Conservation (phyloP, 2,797 vertebrate species). For the Sebastes aleutianus region DNA sequence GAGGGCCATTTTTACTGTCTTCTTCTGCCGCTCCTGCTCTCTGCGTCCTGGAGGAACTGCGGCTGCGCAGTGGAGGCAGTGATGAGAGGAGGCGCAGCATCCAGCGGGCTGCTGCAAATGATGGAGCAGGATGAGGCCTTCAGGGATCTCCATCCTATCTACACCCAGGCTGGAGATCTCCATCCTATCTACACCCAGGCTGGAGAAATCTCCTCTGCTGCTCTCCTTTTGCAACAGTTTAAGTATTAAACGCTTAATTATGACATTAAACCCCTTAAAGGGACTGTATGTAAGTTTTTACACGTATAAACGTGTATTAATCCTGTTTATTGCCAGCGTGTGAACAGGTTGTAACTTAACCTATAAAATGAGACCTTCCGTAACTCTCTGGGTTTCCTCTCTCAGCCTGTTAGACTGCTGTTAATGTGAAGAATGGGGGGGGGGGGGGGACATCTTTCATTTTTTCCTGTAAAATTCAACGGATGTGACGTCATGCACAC, state of each 20-base stretch:
- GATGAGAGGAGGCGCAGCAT: conserved; percentile 68
- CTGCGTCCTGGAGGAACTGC: conserved; percentile 66
- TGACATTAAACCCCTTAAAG: neutral
- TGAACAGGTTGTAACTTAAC: too few species aligned
- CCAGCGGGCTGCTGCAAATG: conserved; percentile 43
- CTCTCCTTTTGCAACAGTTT: neutral
- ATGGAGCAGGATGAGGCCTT: conserved; percentile 54
- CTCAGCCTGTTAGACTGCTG: too few species aligned
- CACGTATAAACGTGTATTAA: too few species aligned
- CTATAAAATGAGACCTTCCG: too few species aligned
- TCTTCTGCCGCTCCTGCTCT: conserved; percentile 40
- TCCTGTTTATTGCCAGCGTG: too few species aligned
- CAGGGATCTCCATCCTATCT: conserved; percentile 40
- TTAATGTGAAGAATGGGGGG: too few species aligned
- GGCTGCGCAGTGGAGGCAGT: conserved; percentile 76
- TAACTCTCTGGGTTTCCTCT: too few species aligned
- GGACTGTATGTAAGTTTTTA: too few species aligned
- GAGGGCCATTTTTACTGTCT: conserved; percentile 85
- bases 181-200: neutral
- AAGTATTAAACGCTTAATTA: neutral
- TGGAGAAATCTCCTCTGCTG: neutral
- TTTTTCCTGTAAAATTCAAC: too few species aligned
- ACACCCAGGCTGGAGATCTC: conserved; percentile 5
- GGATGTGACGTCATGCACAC: too few species aligned
- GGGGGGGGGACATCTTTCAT: too few species aligned